These are phyloP conservation scores for Anguilla megastoma DNA, from an alignment of 2,797 vertebrate species.

Conservation along the genomic window DNA sequence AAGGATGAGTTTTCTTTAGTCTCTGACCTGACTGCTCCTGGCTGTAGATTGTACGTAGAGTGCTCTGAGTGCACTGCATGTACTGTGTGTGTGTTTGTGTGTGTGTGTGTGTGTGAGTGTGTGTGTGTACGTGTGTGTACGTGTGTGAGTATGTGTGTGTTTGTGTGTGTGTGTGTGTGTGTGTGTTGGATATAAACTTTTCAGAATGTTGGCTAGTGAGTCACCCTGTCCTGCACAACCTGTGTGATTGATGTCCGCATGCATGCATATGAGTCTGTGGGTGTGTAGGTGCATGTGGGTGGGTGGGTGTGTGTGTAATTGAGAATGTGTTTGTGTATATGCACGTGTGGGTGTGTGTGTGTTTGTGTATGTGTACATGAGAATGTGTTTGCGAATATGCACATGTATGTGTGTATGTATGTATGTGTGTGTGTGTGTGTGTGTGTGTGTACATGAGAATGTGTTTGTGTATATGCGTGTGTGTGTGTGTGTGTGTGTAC, in stretches of 20 bases:
- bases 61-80: no score
- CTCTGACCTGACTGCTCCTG: no score
- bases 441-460: slow-evolving; percentile 15
- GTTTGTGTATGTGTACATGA: neutral
- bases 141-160: neutral
- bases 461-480: neutral
- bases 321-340: slow-evolving; percentile 21
- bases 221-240: neutral
- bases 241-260: neutral
- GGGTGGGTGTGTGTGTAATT: slow-evolving; percentile 26
- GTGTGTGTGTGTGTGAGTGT: neutral
- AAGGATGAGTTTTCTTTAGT: no score
- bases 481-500: slow-evolving; percentile 12
- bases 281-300: neutral
- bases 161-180: neutral
- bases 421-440: slow-evolving; percentile 15
- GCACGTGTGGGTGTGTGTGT: slow-evolving; percentile 29
- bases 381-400: slow-evolving; percentile 8
- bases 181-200: neutral
- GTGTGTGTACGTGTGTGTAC: neutral
- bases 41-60: no score
- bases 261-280: neutral
- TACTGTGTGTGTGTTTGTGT: neutral
- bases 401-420: neutral
- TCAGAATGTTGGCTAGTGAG: neutral